Conservation (phyloP, 2,797 vertebrate species). For the Sebastes steindachneri region DNA sequence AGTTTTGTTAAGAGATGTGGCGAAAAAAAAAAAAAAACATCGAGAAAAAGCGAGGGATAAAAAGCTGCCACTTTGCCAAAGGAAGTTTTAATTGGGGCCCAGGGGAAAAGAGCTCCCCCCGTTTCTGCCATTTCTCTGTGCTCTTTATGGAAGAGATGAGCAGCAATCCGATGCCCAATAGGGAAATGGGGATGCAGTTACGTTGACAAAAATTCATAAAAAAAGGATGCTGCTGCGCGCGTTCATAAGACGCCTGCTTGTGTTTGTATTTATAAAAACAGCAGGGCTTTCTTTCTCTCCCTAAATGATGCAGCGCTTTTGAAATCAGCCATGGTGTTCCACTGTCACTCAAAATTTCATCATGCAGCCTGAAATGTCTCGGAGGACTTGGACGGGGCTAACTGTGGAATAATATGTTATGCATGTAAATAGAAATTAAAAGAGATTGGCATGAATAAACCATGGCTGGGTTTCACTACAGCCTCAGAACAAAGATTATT, state of each 20-base stretch:
- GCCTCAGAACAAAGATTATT: conserved; percentile 14
- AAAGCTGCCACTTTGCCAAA: conserved; percentile 79
- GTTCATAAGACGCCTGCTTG: conserved; percentile 45
- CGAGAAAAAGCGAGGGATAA: conserved; percentile 57
- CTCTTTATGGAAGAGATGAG: conserved; percentile 76
- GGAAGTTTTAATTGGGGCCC: conserved; percentile 86
- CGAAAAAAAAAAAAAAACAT: background rate
- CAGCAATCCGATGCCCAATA: conserved; percentile 62
- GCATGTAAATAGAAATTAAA: conserved; percentile 61
- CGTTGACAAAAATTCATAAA: conserved; percentile 56
- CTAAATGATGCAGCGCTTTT: conserved; percentile 39
- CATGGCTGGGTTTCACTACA: conserved; percentile 19
- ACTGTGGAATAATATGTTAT: conserved; percentile 37
- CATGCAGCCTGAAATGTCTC: conserved; percentile 29
- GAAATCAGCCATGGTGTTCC: conserved; percentile 35
- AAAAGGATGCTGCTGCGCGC: conserved; percentile 22
- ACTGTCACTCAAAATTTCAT: conserved; percentile 56
- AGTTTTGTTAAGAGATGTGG: conserved; percentile 72
- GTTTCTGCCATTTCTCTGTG: conserved; percentile 71
- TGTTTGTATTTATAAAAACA: conserved; percentile 65
- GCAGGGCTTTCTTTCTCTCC: conserved; percentile 28
- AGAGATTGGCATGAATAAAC: conserved; percentile 56
- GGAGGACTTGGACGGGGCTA: conserved; percentile 20
- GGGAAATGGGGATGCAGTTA: conserved; percentile 67
- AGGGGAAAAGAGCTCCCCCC: conserved; percentile 71